A percentile compares a stretch with the other conserved stretches of the same genome.
These are phyloP conservation scores for Zhengitettix transpicula DNA, from an alignment of 2,888 invertebrate genomes.

Conservation along the genomic window DNA sequence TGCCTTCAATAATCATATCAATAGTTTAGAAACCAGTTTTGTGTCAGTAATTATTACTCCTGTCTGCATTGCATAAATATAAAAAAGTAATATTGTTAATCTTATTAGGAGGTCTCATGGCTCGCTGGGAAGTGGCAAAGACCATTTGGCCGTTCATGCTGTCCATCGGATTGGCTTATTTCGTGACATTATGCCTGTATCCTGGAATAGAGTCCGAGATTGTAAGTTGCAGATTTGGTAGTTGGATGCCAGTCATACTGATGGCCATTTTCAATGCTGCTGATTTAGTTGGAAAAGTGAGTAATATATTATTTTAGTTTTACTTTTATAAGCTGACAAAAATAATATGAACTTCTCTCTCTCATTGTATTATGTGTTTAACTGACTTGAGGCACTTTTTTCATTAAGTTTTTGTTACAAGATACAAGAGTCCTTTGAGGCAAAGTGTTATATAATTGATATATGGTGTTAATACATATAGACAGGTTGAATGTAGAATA, in stretches of 20 bases:
- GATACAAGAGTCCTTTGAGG: no score
- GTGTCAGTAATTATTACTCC: no score
- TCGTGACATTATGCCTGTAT: conserved; percentile 75
- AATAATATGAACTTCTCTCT: no score
- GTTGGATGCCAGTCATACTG: conserved; percentile 83
- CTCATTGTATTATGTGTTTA: no score
- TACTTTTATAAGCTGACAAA: neutral
- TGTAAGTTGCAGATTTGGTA: conserved; percentile 59
- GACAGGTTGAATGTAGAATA: no score
- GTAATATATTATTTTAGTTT: no score
- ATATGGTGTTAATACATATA: no score
- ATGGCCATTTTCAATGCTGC: conserved; percentile 80
- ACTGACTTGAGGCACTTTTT: no score
- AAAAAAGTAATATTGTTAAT: neutral
- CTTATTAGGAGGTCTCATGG: conserved; percentile 44
- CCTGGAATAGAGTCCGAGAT: conserved; percentile 85
- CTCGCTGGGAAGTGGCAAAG: conserved; percentile 66
- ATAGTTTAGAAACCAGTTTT: no score
- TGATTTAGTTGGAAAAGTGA: conserved; percentile 70
- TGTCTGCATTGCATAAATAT: neutral
- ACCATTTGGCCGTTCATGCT: conserved; percentile 83
- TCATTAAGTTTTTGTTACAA: neutral
- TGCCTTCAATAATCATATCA: no score
- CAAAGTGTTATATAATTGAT: no score
- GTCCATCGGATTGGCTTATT: conserved; percentile 73